phyloP scores from a whole-genome alignment of 2,113 vertebrate species.

The Nerophis lumbriciformis region DNA sequence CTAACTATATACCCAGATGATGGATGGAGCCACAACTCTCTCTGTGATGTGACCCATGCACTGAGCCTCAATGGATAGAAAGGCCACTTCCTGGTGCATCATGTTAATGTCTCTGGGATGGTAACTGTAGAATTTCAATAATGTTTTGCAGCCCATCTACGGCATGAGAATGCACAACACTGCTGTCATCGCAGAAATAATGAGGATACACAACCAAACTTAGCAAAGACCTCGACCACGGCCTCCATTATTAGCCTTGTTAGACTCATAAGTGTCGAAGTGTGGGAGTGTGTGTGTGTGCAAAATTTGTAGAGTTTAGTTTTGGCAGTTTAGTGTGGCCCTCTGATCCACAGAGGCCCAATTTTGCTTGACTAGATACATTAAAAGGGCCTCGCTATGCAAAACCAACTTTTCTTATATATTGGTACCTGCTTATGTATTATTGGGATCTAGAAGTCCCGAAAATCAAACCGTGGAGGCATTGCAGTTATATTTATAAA shows the following conservation, averaged over 20 bases:
- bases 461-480: too few relatives aligned
- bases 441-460: too few relatives aligned
- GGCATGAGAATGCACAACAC: constrained; percentile 28
- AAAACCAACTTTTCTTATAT: too few relatives aligned
- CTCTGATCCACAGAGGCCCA: too few relatives aligned
- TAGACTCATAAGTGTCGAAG: not conserved
- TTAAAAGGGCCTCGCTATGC: too few relatives aligned
- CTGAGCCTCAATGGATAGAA: constrained; percentile 64
- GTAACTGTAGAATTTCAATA: constrained; percentile 61
- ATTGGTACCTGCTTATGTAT: too few relatives aligned
- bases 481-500: too few relatives aligned
- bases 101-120: constrained; percentile 65
- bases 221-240: not conserved
- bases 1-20: constrained; percentile 71
- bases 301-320: too few relatives aligned
- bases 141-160: constrained; percentile 37
- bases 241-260: not conserved
- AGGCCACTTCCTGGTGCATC: constrained; percentile 69
- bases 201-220: not conserved
- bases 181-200: constrained; percentile 2
- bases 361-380: too few relatives aligned
- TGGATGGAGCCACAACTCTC: constrained; percentile 69
- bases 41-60: constrained; percentile 72
- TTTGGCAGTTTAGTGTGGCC: too few relatives aligned
- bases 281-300: too few relatives aligned